Conservation (phyloP, 1,140 invertebrate genomes). For the Trichoplusia ni region DNA sequence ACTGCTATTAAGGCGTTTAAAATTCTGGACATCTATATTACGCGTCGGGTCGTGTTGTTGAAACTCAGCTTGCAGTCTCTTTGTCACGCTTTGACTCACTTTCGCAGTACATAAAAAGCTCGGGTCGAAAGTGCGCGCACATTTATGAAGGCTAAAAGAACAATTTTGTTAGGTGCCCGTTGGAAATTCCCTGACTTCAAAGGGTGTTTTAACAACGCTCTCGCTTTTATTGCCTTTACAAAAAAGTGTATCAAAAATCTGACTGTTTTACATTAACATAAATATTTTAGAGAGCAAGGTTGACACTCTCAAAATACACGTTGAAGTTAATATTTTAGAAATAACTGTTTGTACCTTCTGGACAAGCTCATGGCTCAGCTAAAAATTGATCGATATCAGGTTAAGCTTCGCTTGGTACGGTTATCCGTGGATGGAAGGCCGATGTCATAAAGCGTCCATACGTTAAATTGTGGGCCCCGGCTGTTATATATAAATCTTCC, state of each 20-base stretch:
- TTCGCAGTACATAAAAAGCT: conserved; percentile 58
- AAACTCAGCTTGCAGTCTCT: conserved; percentile 53
- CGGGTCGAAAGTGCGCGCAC: conserved; percentile 61
- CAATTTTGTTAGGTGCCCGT: conserved; percentile 75
- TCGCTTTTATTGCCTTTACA: conserved; percentile 65
- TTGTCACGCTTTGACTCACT: conserved; percentile 62
- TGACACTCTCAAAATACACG: neutral
- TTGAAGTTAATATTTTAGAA: neutral
- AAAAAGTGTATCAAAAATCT: conserved; percentile 67
- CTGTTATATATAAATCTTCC: no score
- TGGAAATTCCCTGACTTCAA: conserved; percentile 74
- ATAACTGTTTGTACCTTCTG: neutral
- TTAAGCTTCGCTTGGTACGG: no score
- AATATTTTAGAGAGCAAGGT: conserved; percentile 12
- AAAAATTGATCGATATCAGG: no score
- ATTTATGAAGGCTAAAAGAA: conserved; percentile 74
- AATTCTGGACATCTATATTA: conserved; percentile 31
- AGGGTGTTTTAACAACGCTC: conserved; percentile 71
- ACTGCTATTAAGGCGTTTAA: neutral
- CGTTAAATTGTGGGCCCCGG: no score
- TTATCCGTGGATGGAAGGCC: no score
- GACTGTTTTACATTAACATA: conserved; percentile 23
- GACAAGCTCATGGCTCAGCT: neutral
- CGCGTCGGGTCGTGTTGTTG: conserved; percentile 42
- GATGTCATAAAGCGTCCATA: no score